phyloP scores from a whole-genome alignment of 2,797 vertebrate species.

The Hirundo rustica region DNA sequence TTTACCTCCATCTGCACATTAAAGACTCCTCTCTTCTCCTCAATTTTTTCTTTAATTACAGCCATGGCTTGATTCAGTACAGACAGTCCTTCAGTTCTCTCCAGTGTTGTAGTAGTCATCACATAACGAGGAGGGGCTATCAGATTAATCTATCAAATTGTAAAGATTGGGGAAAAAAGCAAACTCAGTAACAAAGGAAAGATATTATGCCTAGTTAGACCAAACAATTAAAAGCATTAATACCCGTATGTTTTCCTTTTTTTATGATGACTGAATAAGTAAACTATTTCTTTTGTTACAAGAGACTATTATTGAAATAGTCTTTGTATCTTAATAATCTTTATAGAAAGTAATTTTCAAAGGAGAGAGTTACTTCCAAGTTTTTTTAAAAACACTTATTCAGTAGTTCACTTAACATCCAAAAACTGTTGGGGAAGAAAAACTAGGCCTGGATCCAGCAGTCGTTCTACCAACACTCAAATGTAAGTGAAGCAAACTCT shows the following conservation, averaged over 20 bases:
- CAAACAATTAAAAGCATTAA: not conserved
- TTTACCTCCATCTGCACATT: slow-evolving; percentile 98
- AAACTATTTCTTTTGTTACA: not conserved
- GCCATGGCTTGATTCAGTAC: slow-evolving; percentile 98
- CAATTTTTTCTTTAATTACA: slow-evolving; percentile 98
- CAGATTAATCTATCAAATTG: slow-evolving; percentile 88
- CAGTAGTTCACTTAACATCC: not conserved
- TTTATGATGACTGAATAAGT: not conserved
- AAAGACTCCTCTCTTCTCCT: slow-evolving; percentile 98
- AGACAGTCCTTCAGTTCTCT: slow-evolving; percentile 96
- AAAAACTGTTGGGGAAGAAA: not conserved
- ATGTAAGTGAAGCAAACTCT: not conserved
- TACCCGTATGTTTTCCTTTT: not conserved
- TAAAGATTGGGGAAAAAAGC: not conserved
- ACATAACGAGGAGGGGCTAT: slow-evolving; percentile 97
- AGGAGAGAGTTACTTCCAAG: not conserved
- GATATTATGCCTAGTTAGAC: not conserved
- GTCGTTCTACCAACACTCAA: not conserved
- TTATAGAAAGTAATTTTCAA: not conserved
- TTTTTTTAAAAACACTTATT: not conserved
- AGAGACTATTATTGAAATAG: not conserved
- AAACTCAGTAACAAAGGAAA: not conserved
- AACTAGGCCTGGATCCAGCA: not conserved
- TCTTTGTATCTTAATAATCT: not conserved
- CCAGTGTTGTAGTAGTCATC: slow-evolving; percentile 98